A percentile compares a stretch with the other conserved stretches of the same genome.
phyloP scores from a whole-genome alignment of 2,888 invertebrate species.

The Drosophila maculinotata region DNA sequence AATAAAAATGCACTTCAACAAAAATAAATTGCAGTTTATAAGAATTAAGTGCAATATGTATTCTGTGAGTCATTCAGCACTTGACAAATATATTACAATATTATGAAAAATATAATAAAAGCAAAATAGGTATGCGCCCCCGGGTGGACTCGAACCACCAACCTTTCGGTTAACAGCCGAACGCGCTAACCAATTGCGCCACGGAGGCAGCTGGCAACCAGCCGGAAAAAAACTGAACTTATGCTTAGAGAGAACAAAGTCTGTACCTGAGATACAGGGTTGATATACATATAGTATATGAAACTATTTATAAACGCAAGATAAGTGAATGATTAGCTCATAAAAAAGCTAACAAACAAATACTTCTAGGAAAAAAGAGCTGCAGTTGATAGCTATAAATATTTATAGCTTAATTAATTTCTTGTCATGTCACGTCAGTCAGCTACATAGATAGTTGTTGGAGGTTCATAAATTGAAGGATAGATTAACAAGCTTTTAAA shows the following conservation, averaged over 20 bases:
- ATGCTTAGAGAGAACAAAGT: neutral
- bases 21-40: neutral
- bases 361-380: neutral
- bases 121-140: conserved; percentile 34
- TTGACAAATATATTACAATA: neutral
- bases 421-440: conserved; percentile 15
- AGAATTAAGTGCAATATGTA: conserved; percentile 8
- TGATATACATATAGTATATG: neutral
- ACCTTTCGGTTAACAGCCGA: conserved; percentile 99
- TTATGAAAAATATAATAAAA: conserved; percentile 7
- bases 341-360: neutral
- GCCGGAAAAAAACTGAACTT: conserved; percentile 14
- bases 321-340: conserved; percentile 22
- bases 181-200: conserved; percentile 99
- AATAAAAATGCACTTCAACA: neutral
- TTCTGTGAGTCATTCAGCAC: neutral
- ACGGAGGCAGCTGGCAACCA: conserved; percentile 86
- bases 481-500: neutral
- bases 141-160: conserved; percentile 93
- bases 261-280: neutral
- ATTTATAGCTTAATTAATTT: conserved; percentile 14
- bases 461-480: neutral
- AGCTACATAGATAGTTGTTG: neutral
- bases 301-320: conserved; percentile 10
- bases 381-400: conserved; percentile 23